These are phyloP conservation scores for Prenolepis imparis DNA, from an alignment of 2,888 invertebrate genomes.

Conservation along the genomic window DNA sequence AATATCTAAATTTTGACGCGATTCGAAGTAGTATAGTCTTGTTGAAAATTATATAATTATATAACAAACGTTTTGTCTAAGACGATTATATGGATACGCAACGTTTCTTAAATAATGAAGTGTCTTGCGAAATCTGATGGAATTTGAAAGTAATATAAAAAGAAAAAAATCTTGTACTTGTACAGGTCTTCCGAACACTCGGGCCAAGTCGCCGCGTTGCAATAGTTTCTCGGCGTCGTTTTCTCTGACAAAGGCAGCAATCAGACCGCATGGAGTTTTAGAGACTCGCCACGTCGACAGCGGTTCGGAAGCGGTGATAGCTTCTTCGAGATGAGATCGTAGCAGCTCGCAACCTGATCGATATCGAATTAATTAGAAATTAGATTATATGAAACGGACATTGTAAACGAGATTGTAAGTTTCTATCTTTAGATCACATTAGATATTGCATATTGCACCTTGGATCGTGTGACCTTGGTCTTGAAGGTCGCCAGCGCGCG, in stretches of 20 bases:
- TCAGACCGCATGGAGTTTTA: slow-evolving; percentile 85
- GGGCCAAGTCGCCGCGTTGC: slow-evolving; percentile 84
- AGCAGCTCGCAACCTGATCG: slow-evolving; percentile 70
- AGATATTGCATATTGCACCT: slow-evolving; percentile 51
- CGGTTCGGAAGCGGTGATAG: slow-evolving; percentile 78
- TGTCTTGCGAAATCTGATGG: neutral
- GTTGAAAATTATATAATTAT: too few relatives aligned
- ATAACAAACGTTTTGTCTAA: neutral
- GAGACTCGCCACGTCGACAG: slow-evolving; percentile 81
- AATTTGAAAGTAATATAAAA: neutral
- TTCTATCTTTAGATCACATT: slow-evolving; percentile 18
- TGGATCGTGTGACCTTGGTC: slow-evolving; percentile 70
- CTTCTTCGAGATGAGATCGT: slow-evolving; percentile 79
- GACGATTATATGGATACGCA: neutral
- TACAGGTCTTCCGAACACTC: slow-evolving; percentile 85
- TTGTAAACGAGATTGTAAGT: neutral
- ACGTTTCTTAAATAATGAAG: neutral
- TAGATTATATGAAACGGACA: neutral
- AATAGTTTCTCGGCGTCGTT: slow-evolving; percentile 85
- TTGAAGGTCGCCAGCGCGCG: slow-evolving; percentile 76
- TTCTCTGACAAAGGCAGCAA: slow-evolving; percentile 85
- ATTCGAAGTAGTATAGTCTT: neutral
- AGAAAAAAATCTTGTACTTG: slow-evolving; percentile 78
- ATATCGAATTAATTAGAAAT: neutral
- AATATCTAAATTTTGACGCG: neutral